Conservation (phyloP, 2,797 vertebrate genomes). For the Percopsis omiscomaycus region DNA sequence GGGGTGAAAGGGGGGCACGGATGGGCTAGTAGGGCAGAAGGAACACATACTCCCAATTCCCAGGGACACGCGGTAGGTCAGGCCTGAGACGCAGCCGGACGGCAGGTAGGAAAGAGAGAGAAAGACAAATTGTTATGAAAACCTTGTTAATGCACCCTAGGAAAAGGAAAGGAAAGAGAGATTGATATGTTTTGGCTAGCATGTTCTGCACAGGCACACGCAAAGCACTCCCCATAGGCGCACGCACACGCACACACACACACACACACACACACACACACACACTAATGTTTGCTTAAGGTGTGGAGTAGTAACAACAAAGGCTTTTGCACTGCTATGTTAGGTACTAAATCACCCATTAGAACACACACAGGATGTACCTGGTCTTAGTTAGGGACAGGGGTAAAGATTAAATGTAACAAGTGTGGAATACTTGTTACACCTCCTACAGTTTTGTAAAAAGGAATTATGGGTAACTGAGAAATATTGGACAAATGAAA, state of each 20-base stretch:
- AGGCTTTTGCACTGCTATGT: neutral
- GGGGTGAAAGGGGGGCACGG: constrained; percentile 51
- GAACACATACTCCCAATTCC: constrained; percentile 95
- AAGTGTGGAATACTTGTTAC: too few species aligned
- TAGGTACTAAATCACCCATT: neutral
- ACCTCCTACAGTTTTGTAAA: too few species aligned
- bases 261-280: constrained; percentile 9
- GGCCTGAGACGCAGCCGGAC: constrained; percentile 84
- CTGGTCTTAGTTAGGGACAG: too few species aligned
- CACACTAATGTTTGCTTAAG: constrained; percentile 25
- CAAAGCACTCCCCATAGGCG: neutral
- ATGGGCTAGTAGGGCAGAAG: constrained; percentile 73
- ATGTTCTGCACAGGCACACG: constrained; percentile 4
- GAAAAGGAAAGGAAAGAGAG: neutral
- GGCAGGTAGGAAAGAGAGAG: constrained; percentile 45
- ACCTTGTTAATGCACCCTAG: neutral
- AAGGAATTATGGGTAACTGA: too few species aligned
- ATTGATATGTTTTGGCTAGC: constrained; percentile 8
- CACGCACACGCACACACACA: constrained; percentile 23
- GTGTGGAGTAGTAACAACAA: constrained; percentile 10
- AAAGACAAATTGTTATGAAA: too few species aligned
- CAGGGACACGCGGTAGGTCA: constrained; percentile 94
- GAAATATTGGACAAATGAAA: too few species aligned
- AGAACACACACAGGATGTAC: neutral
- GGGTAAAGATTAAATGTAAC: too few species aligned